These are phyloP conservation scores for Dione vanillae DNA, from an alignment of 2,888 invertebrate genomes.

Conservation along the genomic window DNA sequence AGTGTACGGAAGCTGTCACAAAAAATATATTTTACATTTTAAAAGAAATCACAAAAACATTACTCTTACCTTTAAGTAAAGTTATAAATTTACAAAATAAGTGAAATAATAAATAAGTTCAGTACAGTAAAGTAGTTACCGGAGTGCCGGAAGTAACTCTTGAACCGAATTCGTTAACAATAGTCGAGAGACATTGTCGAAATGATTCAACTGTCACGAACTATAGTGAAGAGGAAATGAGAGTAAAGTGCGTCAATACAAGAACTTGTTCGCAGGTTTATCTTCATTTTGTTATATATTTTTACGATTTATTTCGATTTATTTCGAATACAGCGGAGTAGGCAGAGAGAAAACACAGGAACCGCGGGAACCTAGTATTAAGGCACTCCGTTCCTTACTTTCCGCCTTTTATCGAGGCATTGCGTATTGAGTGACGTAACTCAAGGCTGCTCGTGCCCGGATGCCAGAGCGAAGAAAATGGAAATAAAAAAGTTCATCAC, in stretches of 20 bases:
- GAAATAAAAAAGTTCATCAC: no score
- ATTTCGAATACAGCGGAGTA: background rate
- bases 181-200: conserved; percentile 15
- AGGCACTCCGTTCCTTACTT: no score
- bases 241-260: background rate
- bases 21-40: no score
- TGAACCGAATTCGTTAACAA: conserved; percentile 18
- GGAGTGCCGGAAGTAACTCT: conserved; percentile 9
- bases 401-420: no score
- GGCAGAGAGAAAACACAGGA: no score
- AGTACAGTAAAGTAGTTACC: background rate
- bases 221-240: conserved; percentile 1
- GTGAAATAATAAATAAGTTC: background rate
- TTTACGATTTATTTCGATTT: background rate
- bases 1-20: no score
- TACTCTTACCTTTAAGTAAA: background rate
- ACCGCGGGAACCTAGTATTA: no score
- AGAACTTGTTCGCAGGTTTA: background rate
- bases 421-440: no score
- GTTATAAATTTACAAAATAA: background rate
- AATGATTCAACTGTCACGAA: conserved; percentile 9
- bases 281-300: background rate
- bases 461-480: no score
- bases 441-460: no score
- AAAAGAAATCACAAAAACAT: no score